Percentiles rank a stretch among this genome's conserved stretches.
Conservation (phyloP, 1,140 invertebrate species). For the Yoshiicerus persimilis region DNA sequence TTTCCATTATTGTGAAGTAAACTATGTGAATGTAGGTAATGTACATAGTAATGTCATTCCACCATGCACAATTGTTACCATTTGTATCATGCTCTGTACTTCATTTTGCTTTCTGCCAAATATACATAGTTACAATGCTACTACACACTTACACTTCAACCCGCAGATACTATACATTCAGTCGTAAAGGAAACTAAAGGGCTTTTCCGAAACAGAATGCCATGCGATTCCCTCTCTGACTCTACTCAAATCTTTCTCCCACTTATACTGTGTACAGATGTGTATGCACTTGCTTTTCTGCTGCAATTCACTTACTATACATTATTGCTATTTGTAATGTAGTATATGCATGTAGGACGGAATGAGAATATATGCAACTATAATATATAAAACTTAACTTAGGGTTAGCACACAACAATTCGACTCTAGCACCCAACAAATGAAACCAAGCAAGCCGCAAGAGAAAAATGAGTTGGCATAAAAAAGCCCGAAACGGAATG, state of each 20-base stretch:
- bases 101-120: not conserved
- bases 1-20: not conserved
- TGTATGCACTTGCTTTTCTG: not conserved
- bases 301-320: not conserved
- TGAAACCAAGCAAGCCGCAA: not conserved
- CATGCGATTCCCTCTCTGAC: not conserved
- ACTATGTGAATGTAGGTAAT: not conserved
- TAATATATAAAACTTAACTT: not conserved
- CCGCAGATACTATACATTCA: not conserved
- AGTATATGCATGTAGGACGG: not conserved
- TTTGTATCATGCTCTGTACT: not conserved
- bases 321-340: no score
- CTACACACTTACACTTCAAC: not conserved
- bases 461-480: conserved; percentile 14
- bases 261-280: no score
- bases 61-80: not conserved
- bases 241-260: no score
- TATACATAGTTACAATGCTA: not conserved
- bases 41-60: not conserved
- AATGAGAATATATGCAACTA: no score
- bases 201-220: not conserved
- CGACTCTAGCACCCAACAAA: not conserved
- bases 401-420: not conserved
- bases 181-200: not conserved
- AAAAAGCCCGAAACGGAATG: conserved; percentile 1